Base-by-base conservation (phyloP, 2,888 invertebrate genomes). In the Cryptophagus acutangulus region DNA sequence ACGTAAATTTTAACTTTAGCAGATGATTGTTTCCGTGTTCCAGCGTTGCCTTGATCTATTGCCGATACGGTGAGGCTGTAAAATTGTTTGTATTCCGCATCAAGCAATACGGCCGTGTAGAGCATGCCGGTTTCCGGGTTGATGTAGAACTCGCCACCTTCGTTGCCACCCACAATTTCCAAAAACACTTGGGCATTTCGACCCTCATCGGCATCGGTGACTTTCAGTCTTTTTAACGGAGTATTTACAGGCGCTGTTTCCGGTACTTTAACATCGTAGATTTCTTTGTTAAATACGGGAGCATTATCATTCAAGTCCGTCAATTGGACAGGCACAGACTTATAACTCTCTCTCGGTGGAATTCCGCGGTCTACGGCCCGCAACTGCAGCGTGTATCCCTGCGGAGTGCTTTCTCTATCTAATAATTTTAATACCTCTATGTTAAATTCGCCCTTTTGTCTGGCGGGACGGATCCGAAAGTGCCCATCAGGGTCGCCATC, bases 141-240 rank as follows among this genome's bases (percentile, higher is more conserved):
- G 6, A 95, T 81, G 49, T 78, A 74, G 66, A 95, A 95, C 62
- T 90, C 87, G 1, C 84, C 86, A 3, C 87, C 87, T 63, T 90
- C 87, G 67, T 94, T 93, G 2, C 94, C 94, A 2, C 89, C 91
- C 2, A 89, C 89, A 38, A 96, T 90, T 70, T 87, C 85, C 46
- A 95, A 79, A 57, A 81, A 81, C 1, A 94, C 87, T 59, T 85
- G 78, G 3, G 90, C 88, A 65, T 90, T 90, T 38, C 54, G 43
- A 0, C 89, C 89, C 51, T 82, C 79, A 64, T 92, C 91, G 1
- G 81, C 81, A 67, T 94, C 93, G 12, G 81, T 82, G 0, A 93
- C 90, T 67, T 87, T 89, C 38, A 95, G 76, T 50, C 88, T 76
- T 50, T 93, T 83, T 28, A 96, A 79, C 1, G 92, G 91, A 36